Conservation (phyloP, 2,888 invertebrate genomes). For the Ypsolopha scabrella region DNA sequence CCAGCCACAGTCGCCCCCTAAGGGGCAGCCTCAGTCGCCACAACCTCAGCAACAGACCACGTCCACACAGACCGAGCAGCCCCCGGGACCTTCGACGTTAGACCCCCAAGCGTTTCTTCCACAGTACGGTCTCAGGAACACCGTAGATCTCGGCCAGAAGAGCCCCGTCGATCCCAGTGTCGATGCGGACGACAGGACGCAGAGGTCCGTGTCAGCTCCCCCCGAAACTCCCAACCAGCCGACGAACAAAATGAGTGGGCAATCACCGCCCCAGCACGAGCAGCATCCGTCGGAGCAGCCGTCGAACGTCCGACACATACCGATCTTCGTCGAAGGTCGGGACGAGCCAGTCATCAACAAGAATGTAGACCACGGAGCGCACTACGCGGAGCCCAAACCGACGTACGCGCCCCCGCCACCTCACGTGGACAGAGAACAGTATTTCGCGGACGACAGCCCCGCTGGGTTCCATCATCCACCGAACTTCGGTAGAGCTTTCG, state of each 20-base stretch:
- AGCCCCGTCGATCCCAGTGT: conserved; percentile 63
- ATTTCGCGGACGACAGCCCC: conserved; percentile 49
- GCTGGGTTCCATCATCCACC: conserved; percentile 49
- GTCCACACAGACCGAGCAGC: conserved; percentile 49
- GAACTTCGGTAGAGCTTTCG: conserved; percentile 55
- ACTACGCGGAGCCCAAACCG: conserved; percentile 36
- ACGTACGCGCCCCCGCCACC: conserved; percentile 34
- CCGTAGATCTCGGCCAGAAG: conserved; percentile 82
- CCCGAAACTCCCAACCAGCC: conserved; percentile 65
- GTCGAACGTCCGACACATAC: conserved; percentile 82
- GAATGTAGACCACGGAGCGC: conserved; percentile 50
- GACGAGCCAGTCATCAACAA: conserved; percentile 82
- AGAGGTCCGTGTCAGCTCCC: conserved; percentile 85
- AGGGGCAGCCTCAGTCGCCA: conserved; percentile 17
- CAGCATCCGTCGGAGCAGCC: conserved; percentile 33
- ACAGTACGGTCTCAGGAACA: conserved; percentile 80
- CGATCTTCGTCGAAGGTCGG: conserved; percentile 89
- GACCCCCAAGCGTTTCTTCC: conserved; percentile 46
- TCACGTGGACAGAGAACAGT: conserved; percentile 53
- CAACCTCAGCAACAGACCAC: conserved; percentile 16
- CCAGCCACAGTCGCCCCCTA: conserved; percentile 23
- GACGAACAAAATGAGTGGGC: conserved; percentile 41
- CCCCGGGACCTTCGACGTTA: conserved; percentile 18
- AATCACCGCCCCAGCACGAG: conserved; percentile 22
- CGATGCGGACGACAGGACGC: conserved; percentile 71